Evolutionary conservation across 2,797 vertebrate species (phyloP), one percentile per base, ranked within the genome.

Genomic region (Staurois parvus): DNA sequence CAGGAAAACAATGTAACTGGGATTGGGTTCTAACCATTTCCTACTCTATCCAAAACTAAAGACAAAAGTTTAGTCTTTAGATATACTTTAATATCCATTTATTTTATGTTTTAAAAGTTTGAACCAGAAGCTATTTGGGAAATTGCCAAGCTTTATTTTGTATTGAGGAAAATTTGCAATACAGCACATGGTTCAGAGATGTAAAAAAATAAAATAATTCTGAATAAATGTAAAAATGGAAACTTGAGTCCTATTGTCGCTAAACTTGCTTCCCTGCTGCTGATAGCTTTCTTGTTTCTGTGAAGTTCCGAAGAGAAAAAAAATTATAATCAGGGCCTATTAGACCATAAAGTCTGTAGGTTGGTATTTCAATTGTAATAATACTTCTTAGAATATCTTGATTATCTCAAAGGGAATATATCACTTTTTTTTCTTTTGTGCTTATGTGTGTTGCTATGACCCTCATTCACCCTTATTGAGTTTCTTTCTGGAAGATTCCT

Each of bases 381-480:
- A 79, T 52, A 69, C 42, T 48, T 68, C 66, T 9, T 26, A 42
- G 48, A 70, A 34, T n/a, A 48, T 80, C 40, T 67, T 34, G 8
- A 69, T 69, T 67, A 79, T 45, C 26, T 30, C 0, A 4, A 26
- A 28, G 34, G n/a, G 64, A 69, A 48, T 69, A 52, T 52, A 69
- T 79, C 29, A 52, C 30, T 80, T 67, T 67, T 30, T 4, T 17
- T 66, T 37, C 48, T 24, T 68, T 79, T 48, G 64, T 79, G 37
- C 17, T 37, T 78, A 11, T 11, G 2, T 64, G 67, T 26, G 48
- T 67, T 17, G 42, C 42, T 0, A 11, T 34, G 42, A 80, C 78
- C 78, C 52, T 56, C 78, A 12, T 52, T 70, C 56, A 70, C 66
- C 78, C 78, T 69, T 70, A 37, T 69, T n/a, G 40, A 32, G 37